These are phyloP conservation scores for Protomyctophum bolini DNA, from an alignment of 2,113 vertebrate genomes.

Conservation along the genomic window DNA sequence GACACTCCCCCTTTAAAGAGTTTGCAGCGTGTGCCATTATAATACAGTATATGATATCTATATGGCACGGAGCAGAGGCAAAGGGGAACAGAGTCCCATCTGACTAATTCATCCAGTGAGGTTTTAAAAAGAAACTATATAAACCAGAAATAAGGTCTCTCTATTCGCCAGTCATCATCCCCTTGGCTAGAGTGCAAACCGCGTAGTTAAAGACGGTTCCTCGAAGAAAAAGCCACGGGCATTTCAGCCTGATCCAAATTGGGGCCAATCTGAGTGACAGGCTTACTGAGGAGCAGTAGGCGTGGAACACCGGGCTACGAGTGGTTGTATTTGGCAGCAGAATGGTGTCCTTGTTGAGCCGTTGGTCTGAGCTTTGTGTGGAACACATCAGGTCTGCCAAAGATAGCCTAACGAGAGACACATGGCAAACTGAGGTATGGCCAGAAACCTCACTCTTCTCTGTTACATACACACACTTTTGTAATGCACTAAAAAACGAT, in stretches of 20 bases:
- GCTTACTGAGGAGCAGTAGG: not conserved
- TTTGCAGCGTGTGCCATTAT: not conserved
- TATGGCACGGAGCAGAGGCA: not conserved
- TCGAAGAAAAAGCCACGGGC: not conserved
- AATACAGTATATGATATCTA: not conserved
- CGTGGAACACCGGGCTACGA: not conserved
- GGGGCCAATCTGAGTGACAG: not conserved
- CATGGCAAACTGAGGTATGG: constrained; percentile 52
- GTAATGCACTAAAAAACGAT: constrained; percentile 1
- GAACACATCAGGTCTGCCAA: constrained; percentile 45
- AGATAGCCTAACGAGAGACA: constrained; percentile 64
- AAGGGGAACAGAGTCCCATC: constrained; percentile 9
- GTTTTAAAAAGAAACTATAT: constrained; percentile 26
- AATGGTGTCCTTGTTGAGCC: constrained; percentile 54
- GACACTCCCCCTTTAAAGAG: too few relatives aligned
- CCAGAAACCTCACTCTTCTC: not conserved
- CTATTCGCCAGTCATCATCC: not conserved
- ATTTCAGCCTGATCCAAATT: constrained; percentile 17
- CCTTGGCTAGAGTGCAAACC: not conserved
- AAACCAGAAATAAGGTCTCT: constrained; percentile 12
- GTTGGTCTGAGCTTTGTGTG: constrained; percentile 38
- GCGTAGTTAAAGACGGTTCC: constrained; percentile 2
- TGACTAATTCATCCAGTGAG: constrained; percentile 5
- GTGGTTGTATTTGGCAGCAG: constrained; percentile 13
- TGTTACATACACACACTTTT: not conserved